Evolutionary conservation across 2,888 invertebrate genomes (phyloP).

Genomic region (Dascillus cervinus): DNA sequence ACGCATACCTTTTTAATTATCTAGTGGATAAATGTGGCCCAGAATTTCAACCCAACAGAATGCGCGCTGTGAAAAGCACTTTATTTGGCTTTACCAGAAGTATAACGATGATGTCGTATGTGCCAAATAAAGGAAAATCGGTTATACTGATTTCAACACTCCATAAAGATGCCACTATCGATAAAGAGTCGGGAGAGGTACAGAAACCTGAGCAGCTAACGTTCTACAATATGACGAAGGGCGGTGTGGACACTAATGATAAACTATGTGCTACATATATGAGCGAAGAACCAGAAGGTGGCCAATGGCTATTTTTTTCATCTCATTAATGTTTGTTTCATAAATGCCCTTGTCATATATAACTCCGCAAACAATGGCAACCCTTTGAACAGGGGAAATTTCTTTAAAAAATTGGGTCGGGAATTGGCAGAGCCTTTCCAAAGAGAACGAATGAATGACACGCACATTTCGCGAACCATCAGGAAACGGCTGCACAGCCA

Average conservation of each 20-base stretch:
- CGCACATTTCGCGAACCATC: constrained; percentile 4
- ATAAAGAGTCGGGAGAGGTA: constrained; percentile 10
- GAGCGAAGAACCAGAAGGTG: constrained; percentile 5
- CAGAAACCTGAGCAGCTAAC: constrained; percentile 10
- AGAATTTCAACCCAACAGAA: too few species aligned
- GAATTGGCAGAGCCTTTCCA: constrained; percentile 12
- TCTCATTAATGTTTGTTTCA: constrained; percentile 14
- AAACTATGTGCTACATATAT: constrained; percentile 5
- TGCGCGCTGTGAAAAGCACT: too few species aligned
- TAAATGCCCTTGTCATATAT: constrained; percentile 14
- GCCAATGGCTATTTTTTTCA: constrained; percentile 15
- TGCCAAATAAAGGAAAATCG: constrained; percentile 6
- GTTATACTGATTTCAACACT: too few species aligned
- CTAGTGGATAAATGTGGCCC: too few species aligned
- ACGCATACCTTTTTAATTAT: too few species aligned
- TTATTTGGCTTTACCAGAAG: too few species aligned
- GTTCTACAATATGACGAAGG: constrained; percentile 9
- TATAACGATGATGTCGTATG: too few species aligned
- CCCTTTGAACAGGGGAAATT: constrained; percentile 9
- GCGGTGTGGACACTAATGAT: constrained; percentile 8
- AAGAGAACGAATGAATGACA: constrained; percentile 10
- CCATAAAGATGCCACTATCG: constrained; percentile 9
- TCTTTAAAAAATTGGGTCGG: constrained; percentile 13
- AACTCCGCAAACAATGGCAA: constrained; percentile 6
- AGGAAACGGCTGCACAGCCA: constrained; percentile 6